phyloP scores from a whole-genome alignment of 2,113 vertebrate genomes.

The Oreochromis aureus region DNA sequence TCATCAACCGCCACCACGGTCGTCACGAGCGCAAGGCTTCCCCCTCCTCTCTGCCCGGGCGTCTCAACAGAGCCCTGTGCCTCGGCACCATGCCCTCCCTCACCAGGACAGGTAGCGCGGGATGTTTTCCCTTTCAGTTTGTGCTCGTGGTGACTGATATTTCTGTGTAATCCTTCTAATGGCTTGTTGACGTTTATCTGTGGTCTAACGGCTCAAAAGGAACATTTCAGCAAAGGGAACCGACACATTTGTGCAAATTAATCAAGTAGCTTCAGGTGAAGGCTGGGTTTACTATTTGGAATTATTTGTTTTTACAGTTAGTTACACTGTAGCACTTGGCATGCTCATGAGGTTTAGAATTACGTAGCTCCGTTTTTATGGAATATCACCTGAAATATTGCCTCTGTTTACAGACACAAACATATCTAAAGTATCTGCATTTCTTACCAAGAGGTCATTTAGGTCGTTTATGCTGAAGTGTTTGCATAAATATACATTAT shows the following conservation, averaged over 20 bases:
- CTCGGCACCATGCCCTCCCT: constrained; percentile 90
- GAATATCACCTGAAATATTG: not conserved
- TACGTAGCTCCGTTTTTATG: not conserved
- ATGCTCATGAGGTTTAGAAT: not conserved
- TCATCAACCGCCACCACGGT: constrained; percentile 78
- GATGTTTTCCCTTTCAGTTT: not conserved
- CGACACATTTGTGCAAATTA: not conserved
- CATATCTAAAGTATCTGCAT: fast-evolving
- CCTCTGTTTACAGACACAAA: not conserved
- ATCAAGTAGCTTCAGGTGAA: not conserved
- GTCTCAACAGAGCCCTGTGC: constrained; percentile 84
- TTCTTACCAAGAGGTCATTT: not conserved
- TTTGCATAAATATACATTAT: not conserved
- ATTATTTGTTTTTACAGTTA: not conserved
- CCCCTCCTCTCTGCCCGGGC: constrained; percentile 85
- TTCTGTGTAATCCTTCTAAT: not conserved
- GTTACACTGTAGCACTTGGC: not conserved
- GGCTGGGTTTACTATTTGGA: not conserved
- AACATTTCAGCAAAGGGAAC: not conserved
- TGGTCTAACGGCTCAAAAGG: not conserved
- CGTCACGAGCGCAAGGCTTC: constrained; percentile 74
- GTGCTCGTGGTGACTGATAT: too few relatives aligned
- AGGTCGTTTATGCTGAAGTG: not conserved
- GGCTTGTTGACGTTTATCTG: not conserved
- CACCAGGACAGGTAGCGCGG: constrained; percentile 77